Conservation (phyloP, 2,888 invertebrate genomes). For the Apamea crenata region DNA sequence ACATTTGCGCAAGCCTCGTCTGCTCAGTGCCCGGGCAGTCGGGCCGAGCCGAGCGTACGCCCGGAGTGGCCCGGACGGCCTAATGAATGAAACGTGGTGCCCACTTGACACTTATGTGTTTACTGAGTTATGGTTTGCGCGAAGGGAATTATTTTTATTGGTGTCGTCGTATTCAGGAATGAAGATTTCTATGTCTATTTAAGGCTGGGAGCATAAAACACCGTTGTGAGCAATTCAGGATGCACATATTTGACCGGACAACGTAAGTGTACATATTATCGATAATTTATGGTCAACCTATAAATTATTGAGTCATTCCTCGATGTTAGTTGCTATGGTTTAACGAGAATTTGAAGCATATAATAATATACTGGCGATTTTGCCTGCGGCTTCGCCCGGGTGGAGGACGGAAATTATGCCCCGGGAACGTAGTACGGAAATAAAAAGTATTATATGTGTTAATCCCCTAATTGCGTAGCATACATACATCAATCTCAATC, state of each 20-base stretch:
- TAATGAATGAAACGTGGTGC: slow-evolving; percentile 69
- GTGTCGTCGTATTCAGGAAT: slow-evolving; percentile 60
- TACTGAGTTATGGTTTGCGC: slow-evolving; percentile 52
- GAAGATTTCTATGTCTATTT: slow-evolving; percentile 67
- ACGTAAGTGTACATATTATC: slow-evolving; percentile 64
- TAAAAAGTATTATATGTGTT: not conserved
- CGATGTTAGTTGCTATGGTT: slow-evolving; percentile 28
- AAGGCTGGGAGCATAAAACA: slow-evolving; percentile 61
- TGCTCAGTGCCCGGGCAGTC: slow-evolving; percentile 55
- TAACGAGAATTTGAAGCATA: slow-evolving; percentile 19
- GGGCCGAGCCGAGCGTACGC: slow-evolving; percentile 49
- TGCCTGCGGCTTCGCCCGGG: not conserved
- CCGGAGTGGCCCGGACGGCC: slow-evolving; percentile 54
- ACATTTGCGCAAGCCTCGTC: slow-evolving; percentile 79
- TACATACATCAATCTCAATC: too few relatives aligned
- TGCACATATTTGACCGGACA: slow-evolving; percentile 64
- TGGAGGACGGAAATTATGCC: not conserved
- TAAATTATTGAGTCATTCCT: slow-evolving; percentile 57
- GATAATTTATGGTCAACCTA: slow-evolving; percentile 57
- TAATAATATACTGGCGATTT: not conserved
- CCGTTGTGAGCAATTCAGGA: slow-evolving; percentile 62
- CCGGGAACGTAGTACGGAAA: not conserved
- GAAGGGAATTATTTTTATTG: slow-evolving; percentile 62
- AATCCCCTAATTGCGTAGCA: not conserved
- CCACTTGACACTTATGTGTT: slow-evolving; percentile 59